Evolutionary conservation across 2,797 vertebrate genomes (phyloP).

Genomic region (Lutjanus campechanus): DNA sequence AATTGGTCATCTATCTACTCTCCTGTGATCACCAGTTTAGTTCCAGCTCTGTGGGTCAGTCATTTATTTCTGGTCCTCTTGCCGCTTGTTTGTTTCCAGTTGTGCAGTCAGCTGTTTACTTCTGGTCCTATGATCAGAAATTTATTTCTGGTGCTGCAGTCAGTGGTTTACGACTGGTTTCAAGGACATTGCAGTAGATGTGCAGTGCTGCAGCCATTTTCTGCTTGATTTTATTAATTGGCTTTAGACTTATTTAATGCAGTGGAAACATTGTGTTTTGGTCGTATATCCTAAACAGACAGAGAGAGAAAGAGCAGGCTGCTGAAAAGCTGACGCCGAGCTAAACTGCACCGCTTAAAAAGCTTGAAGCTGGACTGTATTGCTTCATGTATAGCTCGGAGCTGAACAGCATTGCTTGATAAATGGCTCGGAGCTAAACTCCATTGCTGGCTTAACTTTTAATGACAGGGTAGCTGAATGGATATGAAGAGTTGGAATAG

Average conservation of each 20-base stretch:
- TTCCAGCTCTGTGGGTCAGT: slow-evolving; percentile 72
- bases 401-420: slow-evolving; percentile 23
- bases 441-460: slow-evolving; percentile 18
- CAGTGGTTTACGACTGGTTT: slow-evolving; percentile 68
- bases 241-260: slow-evolving; percentile 61
- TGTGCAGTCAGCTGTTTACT: slow-evolving; percentile 76
- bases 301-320: not conserved
- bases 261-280: slow-evolving; percentile 60
- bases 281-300: slow-evolving; percentile 30
- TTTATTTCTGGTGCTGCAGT: slow-evolving; percentile 71
- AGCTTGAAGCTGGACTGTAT: slow-evolving; percentile 13
- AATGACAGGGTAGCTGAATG: slow-evolving; percentile 5
- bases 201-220: slow-evolving; percentile 54
- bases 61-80: slow-evolving; percentile 75
- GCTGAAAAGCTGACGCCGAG: not conserved
- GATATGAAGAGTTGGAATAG: not conserved
- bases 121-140: slow-evolving; percentile 66
- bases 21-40: slow-evolving; percentile 82
- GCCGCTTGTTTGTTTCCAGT: slow-evolving; percentile 77
- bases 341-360: slow-evolving; percentile 15
- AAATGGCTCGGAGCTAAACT: slow-evolving; percentile 24
- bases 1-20: slow-evolving; percentile 81
- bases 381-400: slow-evolving; percentile 17
- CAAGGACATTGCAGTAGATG: slow-evolving; percentile 59
- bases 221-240: slow-evolving; percentile 72